phyloP scores from a whole-genome alignment of 1,140 invertebrate species.

The Drosophila bifasciata region DNA sequence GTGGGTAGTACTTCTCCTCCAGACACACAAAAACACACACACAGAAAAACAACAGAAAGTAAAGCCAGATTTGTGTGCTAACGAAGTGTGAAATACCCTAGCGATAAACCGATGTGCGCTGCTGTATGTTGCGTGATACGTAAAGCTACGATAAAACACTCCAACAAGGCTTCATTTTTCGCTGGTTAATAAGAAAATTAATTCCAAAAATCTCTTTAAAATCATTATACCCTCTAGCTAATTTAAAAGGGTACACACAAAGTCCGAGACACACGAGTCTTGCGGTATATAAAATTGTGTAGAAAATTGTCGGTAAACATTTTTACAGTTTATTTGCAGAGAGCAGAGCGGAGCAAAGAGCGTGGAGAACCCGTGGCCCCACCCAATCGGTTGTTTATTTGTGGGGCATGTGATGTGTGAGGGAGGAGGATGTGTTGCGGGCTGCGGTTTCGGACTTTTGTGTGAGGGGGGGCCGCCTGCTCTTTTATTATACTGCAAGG shows the following conservation, averaged over 20 bases:
- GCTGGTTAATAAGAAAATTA: no score
- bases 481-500: conserved; percentile 57
- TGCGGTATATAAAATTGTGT: conserved; percentile 78
- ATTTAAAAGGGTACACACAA: conserved; percentile 19
- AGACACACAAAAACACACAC: background rate
- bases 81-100: no score
- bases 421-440: conserved; percentile 8
- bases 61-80: no score
- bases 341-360: conserved; percentile 29
- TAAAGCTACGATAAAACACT: no score
- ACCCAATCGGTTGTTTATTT: conserved; percentile 39
- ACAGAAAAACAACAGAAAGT: no score
- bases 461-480: conserved; percentile 33
- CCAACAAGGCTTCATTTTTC: no score
- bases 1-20: background rate
- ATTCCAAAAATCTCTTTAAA: no score
- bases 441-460: conserved; percentile 35
- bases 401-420: conserved; percentile 22
- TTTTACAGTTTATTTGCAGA: conserved; percentile 79
- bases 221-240: no score
- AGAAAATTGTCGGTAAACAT: conserved; percentile 82
- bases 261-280: conserved; percentile 25
- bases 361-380: conserved; percentile 33
- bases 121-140: background rate
- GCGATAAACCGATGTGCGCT: background rate